Conservation (phyloP, 92 coral and sea anemone species). For the Palythoa grandis region DNA sequence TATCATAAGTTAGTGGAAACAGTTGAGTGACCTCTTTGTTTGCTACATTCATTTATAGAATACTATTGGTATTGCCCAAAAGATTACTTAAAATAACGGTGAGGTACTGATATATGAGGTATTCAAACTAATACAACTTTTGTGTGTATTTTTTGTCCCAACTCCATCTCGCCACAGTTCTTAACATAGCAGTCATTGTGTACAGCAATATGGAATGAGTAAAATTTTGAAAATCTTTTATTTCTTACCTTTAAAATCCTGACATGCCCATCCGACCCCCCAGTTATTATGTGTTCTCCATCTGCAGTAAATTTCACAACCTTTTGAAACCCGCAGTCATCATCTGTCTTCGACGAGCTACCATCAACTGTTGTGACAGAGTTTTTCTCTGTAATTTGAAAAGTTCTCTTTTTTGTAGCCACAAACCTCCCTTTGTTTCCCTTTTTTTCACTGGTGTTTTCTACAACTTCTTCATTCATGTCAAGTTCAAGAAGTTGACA, state of each 20-base stretch:
- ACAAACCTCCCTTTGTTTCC: conserved; percentile 68
- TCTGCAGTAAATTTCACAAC: conserved; percentile 90
- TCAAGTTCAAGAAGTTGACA: conserved; percentile 86
- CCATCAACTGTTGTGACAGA: conserved; percentile 69
- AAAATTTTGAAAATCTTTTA: background rate
- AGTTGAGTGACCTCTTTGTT: no score
- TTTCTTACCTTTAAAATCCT: conserved; percentile 80
- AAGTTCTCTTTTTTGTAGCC: conserved; percentile 69
- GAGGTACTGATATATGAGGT: no score
- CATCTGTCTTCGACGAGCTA: conserved; percentile 67
- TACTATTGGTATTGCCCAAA: no score
- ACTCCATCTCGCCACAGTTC: no score
- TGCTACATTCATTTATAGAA: no score
- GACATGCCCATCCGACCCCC: conserved; percentile 97
- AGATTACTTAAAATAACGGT: no score
- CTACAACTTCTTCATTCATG: conserved; percentile 72
- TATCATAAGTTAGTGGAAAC: no score
- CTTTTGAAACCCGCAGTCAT: conserved; percentile 92
- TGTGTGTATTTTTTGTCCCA: no score
- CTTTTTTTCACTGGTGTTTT: conserved; percentile 62
- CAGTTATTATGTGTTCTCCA: conserved; percentile 90
- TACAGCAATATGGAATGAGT: no score
- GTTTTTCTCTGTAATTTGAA: conserved; percentile 60
- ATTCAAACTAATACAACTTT: no score
- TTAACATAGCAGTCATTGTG: no score